Evolutionary conservation across 2,888 invertebrate genomes (phyloP).

Genomic region (Aelia acuminata): DNA sequence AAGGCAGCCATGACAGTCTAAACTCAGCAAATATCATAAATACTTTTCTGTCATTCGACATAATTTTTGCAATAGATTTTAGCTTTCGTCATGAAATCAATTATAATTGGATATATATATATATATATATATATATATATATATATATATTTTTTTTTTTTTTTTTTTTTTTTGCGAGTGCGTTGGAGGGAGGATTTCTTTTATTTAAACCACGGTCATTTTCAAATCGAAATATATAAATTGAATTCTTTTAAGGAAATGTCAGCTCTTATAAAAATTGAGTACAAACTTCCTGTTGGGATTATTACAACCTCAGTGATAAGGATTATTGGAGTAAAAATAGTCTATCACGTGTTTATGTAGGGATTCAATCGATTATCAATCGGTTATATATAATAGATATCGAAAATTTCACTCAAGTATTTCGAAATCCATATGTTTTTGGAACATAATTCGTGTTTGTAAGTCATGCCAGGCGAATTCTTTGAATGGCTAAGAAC

Average conservation of each 20-base stretch:
- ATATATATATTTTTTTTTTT: too few relatives aligned
- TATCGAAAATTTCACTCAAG: not conserved
- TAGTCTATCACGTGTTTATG: not conserved
- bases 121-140: too few relatives aligned
- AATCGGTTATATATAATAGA: not conserved
- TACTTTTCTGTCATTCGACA: not conserved
- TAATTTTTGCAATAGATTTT: not conserved
- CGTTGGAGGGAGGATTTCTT: too few relatives aligned
- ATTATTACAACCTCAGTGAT: not conserved
- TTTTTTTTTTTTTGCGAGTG: too few relatives aligned
- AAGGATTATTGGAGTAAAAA: not conserved
- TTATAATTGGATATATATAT: too few relatives aligned
- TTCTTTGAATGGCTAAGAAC: not conserved
- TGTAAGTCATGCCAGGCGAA: conserved; percentile 19
- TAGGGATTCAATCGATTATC: not conserved
- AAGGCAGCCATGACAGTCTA: not conserved
- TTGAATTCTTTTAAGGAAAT: not conserved
- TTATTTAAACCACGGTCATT: too few relatives aligned
- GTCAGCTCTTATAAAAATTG: not conserved
- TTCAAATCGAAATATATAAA: not conserved
- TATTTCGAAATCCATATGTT: not conserved
- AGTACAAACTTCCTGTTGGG: conserved; percentile 16
- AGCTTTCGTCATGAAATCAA: too few relatives aligned
- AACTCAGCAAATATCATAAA: conserved; percentile 4
- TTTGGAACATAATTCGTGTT: not conserved